Conservation (phyloP, 2,888 invertebrate genomes). For the Cantharis flavilabris region DNA sequence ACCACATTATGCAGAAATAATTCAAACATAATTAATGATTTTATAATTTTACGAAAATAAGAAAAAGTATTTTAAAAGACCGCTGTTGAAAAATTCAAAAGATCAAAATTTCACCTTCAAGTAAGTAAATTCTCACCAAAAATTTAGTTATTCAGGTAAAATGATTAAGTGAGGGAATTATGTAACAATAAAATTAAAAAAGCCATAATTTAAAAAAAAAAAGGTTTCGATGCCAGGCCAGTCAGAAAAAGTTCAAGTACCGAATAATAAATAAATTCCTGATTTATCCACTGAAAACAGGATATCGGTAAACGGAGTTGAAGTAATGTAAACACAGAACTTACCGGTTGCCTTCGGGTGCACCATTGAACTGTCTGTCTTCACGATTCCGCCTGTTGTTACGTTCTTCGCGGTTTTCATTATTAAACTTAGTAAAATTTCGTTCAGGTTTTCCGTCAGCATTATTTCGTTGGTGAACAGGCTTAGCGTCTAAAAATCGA, state of each 20-base stretch:
- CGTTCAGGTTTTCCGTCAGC: slow-evolving; percentile 62
- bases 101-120: background rate
- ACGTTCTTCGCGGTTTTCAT: slow-evolving; percentile 73
- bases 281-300: background rate
- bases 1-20: background rate
- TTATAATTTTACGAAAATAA: background rate
- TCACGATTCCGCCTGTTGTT: slow-evolving; percentile 71
- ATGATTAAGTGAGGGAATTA: background rate
- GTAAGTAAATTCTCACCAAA: background rate
- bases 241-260: background rate
- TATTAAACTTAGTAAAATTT: slow-evolving; percentile 59
- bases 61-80: background rate
- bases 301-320: background rate
- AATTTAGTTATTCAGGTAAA: background rate
- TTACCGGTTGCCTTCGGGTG: slow-evolving; percentile 50
- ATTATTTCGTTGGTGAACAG: slow-evolving; percentile 45
- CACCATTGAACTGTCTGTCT: slow-evolving; percentile 58
- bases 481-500: slow-evolving; percentile 47
- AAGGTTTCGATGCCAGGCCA: background rate
- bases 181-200: background rate
- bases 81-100: background rate
- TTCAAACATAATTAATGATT: background rate
- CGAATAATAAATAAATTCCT: background rate
- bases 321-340: slow-evolving; percentile 28
- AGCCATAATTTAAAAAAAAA: background rate